Conservation (phyloP, 1,140 invertebrate species). For the Macrocentrus cingulum region DNA sequence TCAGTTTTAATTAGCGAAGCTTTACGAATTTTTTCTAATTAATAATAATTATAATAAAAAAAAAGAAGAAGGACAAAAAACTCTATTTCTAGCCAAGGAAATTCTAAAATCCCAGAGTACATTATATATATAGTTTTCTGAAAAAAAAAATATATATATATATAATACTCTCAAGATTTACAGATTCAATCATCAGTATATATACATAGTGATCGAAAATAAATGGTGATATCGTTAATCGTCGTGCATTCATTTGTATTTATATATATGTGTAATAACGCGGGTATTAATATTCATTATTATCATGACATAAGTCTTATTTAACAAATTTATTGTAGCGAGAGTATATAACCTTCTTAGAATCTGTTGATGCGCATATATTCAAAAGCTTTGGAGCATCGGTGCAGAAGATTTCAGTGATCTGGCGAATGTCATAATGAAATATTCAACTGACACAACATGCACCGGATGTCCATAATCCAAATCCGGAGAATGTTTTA, state of each 20-base stretch:
- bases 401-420: conserved; percentile 17
- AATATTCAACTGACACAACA: conserved; percentile 40
- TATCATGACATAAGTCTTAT: too few species aligned
- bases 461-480: conserved; percentile 23
- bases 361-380: not conserved
- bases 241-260: conserved; percentile 26
- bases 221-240: conserved; percentile 53
- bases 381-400: not conserved
- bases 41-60: too few species aligned
- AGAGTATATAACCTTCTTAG: not conserved
- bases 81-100: too few species aligned
- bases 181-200: conserved; percentile 31
- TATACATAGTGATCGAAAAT: conserved; percentile 54
- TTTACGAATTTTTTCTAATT: conserved; percentile 51
- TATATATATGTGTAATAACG: conserved; percentile 4
- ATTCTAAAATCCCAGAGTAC: too few species aligned
- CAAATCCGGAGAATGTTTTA: conserved; percentile 27
- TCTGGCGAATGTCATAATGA: conserved; percentile 49
- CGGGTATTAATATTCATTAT: not conserved
- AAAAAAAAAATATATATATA: conserved; percentile 6
- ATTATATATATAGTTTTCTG: too few species aligned
- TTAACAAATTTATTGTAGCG: too few species aligned
- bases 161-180: not conserved
- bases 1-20: conserved; percentile 52
- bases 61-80: too few species aligned